A percentile compares a stretch with the other conserved stretches of the same genome.
Evolutionary conservation across 2,113 vertebrate genomes (phyloP).

Genomic region (Gasterosteus aculeatus): DNA sequence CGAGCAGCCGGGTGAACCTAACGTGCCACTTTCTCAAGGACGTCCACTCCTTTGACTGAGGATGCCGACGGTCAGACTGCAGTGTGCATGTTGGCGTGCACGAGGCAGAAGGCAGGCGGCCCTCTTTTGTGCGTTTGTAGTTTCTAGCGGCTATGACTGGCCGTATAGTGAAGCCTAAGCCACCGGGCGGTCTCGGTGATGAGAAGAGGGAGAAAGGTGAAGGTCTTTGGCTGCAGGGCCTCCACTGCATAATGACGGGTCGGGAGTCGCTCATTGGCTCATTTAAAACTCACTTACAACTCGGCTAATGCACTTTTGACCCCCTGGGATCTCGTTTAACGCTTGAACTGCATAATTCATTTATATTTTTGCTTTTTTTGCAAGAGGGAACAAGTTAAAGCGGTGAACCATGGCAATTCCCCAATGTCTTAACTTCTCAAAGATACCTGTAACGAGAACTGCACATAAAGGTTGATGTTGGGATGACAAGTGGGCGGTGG

Average conservation of each 20-base stretch:
- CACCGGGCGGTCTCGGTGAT: conserved; percentile 50
- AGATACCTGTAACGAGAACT: conserved; percentile 38
- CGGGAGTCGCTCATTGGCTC: conserved; percentile 55
- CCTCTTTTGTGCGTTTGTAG: conserved; percentile 59
- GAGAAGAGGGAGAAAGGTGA: conserved; percentile 20
- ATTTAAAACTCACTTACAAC: conserved; percentile 55
- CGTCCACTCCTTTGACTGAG: conserved; percentile 50
- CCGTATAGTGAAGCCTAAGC: conserved; percentile 50
- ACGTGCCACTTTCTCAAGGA: conserved; percentile 62
- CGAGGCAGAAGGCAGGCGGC: conserved; percentile 18
- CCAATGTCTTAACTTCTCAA: conserved; percentile 8
- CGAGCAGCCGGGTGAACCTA: conserved; percentile 50
- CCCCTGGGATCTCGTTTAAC: background rate
- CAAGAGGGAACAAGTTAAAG: conserved; percentile 3
- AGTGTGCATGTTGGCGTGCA: background rate
- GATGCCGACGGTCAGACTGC: conserved; percentile 36
- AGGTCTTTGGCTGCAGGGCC: conserved; percentile 24
- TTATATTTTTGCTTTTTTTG: background rate
- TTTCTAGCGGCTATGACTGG: conserved; percentile 44
- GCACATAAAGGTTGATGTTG: conserved; percentile 52
- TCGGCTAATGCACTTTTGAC: conserved; percentile 29
- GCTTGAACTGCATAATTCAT: conserved; percentile 7
- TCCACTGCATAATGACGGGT: conserved; percentile 46
- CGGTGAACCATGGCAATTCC: background rate
- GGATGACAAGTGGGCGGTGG: conserved; percentile 10